Percentiles rank a stretch among this genome's conserved stretches.
These are phyloP conservation scores for Petrocephalus microphthalmus DNA, from an alignment of 2,113 vertebrate genomes.

Conservation along the genomic window DNA sequence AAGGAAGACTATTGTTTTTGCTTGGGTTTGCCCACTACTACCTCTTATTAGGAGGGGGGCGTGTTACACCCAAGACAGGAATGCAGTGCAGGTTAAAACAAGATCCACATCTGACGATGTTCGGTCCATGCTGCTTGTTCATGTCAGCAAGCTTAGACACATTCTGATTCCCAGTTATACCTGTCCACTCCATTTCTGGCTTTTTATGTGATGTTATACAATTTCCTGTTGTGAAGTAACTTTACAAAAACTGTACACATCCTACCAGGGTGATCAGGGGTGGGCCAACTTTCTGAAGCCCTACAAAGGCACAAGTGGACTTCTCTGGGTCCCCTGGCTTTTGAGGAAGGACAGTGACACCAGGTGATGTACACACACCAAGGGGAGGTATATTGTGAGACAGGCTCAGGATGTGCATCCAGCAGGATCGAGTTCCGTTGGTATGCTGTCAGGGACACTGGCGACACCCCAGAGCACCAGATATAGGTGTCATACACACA, in stretches of 20 bases:
- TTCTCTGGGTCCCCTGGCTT: background rate
- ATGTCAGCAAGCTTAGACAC: background rate
- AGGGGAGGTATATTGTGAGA: background rate
- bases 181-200: background rate
- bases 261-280: background rate
- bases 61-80: background rate
- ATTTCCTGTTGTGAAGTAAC: background rate
- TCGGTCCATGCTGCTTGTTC: background rate
- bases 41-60: background rate
- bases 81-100: background rate
- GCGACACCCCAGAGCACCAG: background rate
- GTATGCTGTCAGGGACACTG: background rate
- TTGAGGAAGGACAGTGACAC: background rate
- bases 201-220: background rate
- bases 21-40: background rate
- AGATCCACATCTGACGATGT: background rate
- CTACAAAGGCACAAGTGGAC: background rate
- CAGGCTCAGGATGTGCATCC: background rate
- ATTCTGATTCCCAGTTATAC: background rate
- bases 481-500: background rate
- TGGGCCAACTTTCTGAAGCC: background rate
- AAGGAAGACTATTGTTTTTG: conserved; percentile 1
- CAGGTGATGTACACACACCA: background rate
- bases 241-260: background rate
- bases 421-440: background rate